Conservation (phyloP, 2,888 invertebrate genomes). For the Galerucella calmariensis region DNA sequence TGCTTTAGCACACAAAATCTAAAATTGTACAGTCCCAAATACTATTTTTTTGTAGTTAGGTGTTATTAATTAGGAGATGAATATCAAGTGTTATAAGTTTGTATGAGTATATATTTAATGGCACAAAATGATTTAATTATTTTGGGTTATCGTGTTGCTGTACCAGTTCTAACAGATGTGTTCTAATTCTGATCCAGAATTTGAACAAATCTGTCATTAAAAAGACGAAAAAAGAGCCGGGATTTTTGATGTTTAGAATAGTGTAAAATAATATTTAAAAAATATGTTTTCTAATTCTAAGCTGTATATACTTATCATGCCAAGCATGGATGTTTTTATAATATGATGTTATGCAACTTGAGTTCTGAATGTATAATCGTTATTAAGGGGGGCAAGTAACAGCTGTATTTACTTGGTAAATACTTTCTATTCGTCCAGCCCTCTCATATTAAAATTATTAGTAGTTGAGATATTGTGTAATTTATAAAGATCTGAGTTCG, state of each 20-base stretch:
- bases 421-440: no score
- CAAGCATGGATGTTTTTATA: conserved; percentile 11
- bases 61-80: neutral
- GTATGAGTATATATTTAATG: neutral
- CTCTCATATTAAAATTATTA: neutral
- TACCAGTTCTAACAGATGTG: neutral
- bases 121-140: neutral
- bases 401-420: no score
- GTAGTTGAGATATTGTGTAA: neutral
- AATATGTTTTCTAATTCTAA: neutral
- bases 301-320: conserved; percentile 9
- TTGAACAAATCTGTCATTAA: neutral
- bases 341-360: neutral
- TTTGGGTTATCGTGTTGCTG: neutral
- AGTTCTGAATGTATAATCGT: neutral
- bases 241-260: conserved; percentile 11
- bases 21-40: no score
- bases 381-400: neutral
- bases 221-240: neutral
- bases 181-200: neutral
- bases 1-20: no score
- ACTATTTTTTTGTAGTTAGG: neutral
- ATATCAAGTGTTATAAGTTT: neutral
- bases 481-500: neutral
- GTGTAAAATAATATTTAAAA: neutral